Conservation (phyloP, 1,140 invertebrate genomes). For the Bombus impatiens region DNA sequence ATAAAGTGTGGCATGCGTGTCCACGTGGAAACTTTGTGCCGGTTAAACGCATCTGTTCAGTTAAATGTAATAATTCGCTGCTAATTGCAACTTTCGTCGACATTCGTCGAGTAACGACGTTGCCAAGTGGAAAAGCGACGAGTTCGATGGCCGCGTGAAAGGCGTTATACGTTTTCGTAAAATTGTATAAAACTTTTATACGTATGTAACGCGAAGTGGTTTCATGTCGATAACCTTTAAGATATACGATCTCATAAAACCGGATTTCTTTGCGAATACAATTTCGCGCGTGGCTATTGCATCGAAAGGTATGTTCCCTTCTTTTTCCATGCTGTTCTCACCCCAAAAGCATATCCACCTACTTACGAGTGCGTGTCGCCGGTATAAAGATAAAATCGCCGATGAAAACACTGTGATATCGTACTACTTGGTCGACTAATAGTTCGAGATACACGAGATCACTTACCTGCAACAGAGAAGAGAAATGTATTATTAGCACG, state of each 20-base stretch:
- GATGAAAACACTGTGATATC: conserved; percentile 45
- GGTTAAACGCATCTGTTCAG: too few species aligned
- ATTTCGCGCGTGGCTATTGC: conserved; percentile 52
- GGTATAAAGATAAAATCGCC: conserved; percentile 55
- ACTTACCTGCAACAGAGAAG: conserved; percentile 76
- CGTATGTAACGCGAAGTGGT: conserved; percentile 2
- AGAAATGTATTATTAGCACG: conserved; percentile 56
- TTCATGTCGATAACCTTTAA: conserved; percentile 37
- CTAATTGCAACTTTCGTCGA: too few species aligned
- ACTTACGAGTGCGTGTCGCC: conserved; percentile 50
- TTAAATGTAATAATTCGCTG: too few species aligned
- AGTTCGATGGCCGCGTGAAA: too few species aligned
- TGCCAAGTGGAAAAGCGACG: too few species aligned
- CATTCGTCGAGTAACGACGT: too few species aligned
- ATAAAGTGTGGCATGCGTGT: too few species aligned
- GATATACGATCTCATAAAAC: conserved; percentile 60
- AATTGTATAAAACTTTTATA: conserved; percentile 34
- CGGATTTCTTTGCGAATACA: conserved; percentile 53
- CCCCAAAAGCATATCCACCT: conserved; percentile 56
- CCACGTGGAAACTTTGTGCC: too few species aligned
- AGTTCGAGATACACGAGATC: conserved; percentile 27
- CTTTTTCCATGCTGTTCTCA: conserved; percentile 12
- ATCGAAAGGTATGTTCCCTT: conserved; percentile 35
- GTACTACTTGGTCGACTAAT: conserved; percentile 52
- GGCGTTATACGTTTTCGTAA: not conserved